These are phyloP conservation scores for Vulpes ferrilata DNA, from an alignment of 2,113 vertebrate species.

Conservation along the genomic window DNA sequence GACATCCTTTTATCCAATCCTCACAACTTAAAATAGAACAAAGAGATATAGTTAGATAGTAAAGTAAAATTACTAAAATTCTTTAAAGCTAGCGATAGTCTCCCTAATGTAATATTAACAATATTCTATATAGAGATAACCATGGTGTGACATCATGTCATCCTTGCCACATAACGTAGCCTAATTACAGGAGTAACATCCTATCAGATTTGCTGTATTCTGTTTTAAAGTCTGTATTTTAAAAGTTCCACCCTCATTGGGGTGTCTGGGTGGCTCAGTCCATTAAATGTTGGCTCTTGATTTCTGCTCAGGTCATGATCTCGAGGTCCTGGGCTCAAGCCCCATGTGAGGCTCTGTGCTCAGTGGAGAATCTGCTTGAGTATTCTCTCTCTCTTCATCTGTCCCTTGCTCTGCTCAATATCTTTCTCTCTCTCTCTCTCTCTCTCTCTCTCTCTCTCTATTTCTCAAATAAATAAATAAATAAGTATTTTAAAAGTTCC, in stretches of 20 bases:
- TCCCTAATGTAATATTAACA: background rate
- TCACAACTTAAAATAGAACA: background rate
- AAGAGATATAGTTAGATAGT: background rate
- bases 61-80: background rate
- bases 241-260: background rate
- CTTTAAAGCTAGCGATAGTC: background rate
- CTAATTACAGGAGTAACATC: background rate
- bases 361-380: background rate
- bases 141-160: background rate
- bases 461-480: background rate
- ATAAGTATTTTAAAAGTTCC: too few species aligned
- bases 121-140: background rate
- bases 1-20: background rate
- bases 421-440: background rate
- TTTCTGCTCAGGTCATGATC: background rate
- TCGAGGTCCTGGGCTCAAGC: background rate
- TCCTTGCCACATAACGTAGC: background rate
- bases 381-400: background rate
- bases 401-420: too few species aligned
- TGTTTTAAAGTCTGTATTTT: background rate
- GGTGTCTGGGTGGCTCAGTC: background rate
- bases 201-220: background rate
- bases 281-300: too few species aligned
- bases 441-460: background rate
- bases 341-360: background rate